Evolutionary conservation across 2,113 vertebrate genomes (phyloP).

Genomic region (Empidonax traillii): DNA sequence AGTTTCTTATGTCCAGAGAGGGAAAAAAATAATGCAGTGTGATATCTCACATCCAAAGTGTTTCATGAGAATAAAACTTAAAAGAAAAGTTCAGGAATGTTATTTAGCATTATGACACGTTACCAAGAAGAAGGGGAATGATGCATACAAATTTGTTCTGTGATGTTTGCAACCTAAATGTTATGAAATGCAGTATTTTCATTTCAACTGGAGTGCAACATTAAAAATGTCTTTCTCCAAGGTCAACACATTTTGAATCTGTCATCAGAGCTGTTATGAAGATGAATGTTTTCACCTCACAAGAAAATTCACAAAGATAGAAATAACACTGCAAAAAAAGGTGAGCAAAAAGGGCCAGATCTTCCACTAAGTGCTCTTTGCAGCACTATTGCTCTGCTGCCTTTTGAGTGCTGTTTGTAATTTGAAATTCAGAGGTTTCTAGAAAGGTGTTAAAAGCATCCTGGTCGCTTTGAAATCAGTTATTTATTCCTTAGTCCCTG

Average conservation of each 20-base stretch:
- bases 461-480: background rate
- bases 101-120: background rate
- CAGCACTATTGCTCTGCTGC: background rate
- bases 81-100: background rate
- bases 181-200: conserved; percentile 10
- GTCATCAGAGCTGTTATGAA: conserved; percentile 16
- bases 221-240: conserved; percentile 20
- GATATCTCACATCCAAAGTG: background rate
- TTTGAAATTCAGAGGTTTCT: conserved; percentile 21
- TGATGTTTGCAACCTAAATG: background rate
- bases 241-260: conserved; percentile 19
- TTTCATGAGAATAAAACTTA: background rate
- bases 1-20: background rate
- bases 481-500: background rate
- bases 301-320: background rate
- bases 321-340: background rate
- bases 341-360: background rate
- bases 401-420: background rate
- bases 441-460: background rate
- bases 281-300: conserved; percentile 12
- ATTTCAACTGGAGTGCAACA: background rate
- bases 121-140: background rate
- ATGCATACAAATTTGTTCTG: background rate
- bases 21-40: background rate
- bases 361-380: background rate